phyloP scores from a whole-genome alignment of 2,888 invertebrate species.

The Drosophila leonis region DNA sequence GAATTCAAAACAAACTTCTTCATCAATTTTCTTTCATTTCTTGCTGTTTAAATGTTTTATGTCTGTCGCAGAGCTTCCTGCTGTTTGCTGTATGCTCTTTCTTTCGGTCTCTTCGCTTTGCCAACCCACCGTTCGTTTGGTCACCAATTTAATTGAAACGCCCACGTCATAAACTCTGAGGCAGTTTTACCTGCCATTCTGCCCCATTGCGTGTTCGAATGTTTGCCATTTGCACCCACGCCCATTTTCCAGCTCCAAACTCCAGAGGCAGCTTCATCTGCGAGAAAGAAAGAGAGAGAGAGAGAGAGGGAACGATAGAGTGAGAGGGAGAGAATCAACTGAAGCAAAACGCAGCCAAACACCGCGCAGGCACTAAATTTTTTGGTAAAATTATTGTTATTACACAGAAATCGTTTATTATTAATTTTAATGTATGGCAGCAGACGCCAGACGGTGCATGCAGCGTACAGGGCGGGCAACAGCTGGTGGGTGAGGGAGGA shows the following conservation, averaged over 20 bases:
- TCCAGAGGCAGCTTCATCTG: constrained; percentile 48
- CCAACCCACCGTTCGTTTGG: constrained; percentile 23
- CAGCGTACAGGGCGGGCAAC: constrained; percentile 10
- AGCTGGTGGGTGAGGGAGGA: neutral
- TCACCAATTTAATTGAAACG: constrained; percentile 76
- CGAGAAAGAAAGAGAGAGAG: constrained; percentile 2
- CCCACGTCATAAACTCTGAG: constrained; percentile 75
- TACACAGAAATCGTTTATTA: constrained; percentile 83
- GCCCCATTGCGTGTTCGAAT: constrained; percentile 73
- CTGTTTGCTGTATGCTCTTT: constrained; percentile 41
- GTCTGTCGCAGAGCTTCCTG: constrained; percentile 66
- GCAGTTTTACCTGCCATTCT: constrained; percentile 61
- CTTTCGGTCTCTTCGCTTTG: constrained; percentile 4
- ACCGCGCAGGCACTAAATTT: constrained; percentile 67
- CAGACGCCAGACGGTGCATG: constrained; percentile 43
- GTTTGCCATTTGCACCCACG: constrained; percentile 79
- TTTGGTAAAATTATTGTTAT: constrained; percentile 82
- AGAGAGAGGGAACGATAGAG: neutral
- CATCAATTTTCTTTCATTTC: constrained; percentile 42
- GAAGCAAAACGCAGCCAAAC: constrained; percentile 47
- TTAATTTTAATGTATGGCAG: constrained; percentile 83
- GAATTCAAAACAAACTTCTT: constrained; percentile 67
- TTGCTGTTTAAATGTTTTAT: constrained; percentile 31
- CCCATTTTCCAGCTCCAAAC: constrained; percentile 62
- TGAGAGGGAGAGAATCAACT: constrained; percentile 18